Percentiles rank a stretch among this genome's conserved stretches.
Conservation (phyloP, 2,797 vertebrate species). For the Pyrocephalus nanus region DNA sequence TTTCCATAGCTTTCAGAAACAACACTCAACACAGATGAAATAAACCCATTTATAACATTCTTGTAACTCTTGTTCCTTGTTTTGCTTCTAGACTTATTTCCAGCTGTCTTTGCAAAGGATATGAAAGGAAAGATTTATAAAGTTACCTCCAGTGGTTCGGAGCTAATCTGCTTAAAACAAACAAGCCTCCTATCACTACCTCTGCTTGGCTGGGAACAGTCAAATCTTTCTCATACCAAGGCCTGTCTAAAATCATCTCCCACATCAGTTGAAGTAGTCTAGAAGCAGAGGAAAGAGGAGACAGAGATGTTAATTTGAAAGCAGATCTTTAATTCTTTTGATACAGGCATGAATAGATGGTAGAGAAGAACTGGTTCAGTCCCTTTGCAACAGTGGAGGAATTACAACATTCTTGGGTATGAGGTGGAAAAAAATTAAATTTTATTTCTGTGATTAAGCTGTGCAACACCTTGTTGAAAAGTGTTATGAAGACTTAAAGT, state of each 20-base stretch:
- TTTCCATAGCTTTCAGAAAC: conserved; percentile 27
- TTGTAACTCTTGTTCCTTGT: not conserved
- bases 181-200: not conserved
- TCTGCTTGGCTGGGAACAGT: not conserved
- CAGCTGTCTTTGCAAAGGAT: not conserved
- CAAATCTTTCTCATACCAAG: not conserved
- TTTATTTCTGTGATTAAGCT: not conserved
- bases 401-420: not conserved
- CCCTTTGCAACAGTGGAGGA: not conserved
- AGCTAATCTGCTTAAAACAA: not conserved
- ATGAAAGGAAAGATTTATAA: not conserved
- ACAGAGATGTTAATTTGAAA: not conserved
- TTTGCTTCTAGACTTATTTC: not conserved
- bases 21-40: not conserved
- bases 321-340: not conserved
- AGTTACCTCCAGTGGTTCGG: not conserved
- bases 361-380: not conserved
- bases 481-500: not conserved
- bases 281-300: not conserved
- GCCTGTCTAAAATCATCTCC: not conserved
- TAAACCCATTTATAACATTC: not conserved
- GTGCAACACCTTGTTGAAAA: not conserved
- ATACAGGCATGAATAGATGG: fast-evolving
- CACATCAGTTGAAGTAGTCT: not conserved
- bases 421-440: not conserved